phyloP scores from a whole-genome alignment of 2,113 vertebrate species.

The Bettongia penicillata region DNA sequence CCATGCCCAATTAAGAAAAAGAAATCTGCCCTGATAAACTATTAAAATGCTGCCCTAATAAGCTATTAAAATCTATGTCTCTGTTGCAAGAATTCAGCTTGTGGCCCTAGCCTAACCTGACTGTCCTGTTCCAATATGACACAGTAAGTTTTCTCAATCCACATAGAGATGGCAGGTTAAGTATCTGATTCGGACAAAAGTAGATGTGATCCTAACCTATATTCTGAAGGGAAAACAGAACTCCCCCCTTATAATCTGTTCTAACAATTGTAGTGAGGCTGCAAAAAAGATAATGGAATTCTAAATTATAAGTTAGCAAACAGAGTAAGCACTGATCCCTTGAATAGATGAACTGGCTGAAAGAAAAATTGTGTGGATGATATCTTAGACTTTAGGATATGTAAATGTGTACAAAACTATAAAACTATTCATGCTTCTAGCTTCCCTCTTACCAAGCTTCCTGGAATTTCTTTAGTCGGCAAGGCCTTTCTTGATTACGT shows the following conservation, averaged over 20 bases:
- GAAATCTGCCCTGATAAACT: not conserved
- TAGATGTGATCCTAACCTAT: not conserved
- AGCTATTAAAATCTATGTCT: not conserved
- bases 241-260: not conserved
- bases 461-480: conserved; percentile 92
- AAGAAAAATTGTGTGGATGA: not conserved
- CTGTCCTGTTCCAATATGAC: not conserved
- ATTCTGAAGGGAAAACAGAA: not conserved
- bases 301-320: not conserved
- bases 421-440: not conserved
- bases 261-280: not conserved
- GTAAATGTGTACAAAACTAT: fast-evolving
- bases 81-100: not conserved
- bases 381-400: conserved; percentile 12
- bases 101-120: no score
- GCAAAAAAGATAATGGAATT: not conserved
- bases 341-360: conserved; percentile 20
- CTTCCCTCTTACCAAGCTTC: conserved; percentile 91
- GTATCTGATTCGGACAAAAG: not conserved
- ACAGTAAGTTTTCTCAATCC: no score
- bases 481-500: conserved; percentile 89
- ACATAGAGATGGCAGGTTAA: not conserved
- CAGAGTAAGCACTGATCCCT: not conserved
- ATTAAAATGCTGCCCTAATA: not conserved
- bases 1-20: not conserved